Conservation (phyloP, 2,888 invertebrate species). For the Volucella zonaria region DNA sequence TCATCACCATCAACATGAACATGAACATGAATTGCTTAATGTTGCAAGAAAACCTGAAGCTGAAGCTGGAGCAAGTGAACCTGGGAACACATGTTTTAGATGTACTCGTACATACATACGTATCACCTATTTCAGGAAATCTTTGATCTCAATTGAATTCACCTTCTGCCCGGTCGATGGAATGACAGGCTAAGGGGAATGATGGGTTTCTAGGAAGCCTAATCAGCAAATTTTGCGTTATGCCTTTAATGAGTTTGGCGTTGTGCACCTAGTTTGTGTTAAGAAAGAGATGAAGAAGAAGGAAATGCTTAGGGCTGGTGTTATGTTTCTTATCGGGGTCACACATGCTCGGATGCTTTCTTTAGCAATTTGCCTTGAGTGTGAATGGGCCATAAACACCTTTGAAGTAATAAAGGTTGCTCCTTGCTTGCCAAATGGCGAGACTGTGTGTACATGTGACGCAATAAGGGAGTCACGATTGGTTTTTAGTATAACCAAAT, state of each 20-base stretch:
- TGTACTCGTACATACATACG: not conserved
- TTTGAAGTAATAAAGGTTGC: slow-evolving; percentile 72
- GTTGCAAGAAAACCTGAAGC: slow-evolving; percentile 70
- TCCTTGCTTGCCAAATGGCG: not conserved
- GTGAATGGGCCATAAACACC: slow-evolving; percentile 71
- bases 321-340: slow-evolving; percentile 64
- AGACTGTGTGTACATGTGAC: not conserved
- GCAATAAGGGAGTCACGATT: slow-evolving; percentile 43
- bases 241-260: slow-evolving; percentile 70
- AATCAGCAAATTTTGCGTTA: slow-evolving; percentile 72
- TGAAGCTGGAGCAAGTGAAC: slow-evolving; percentile 22
- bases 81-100: slow-evolving; percentile 58
- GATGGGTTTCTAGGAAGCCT: slow-evolving; percentile 31
- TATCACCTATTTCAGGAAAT: slow-evolving; percentile 36
- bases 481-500: slow-evolving; percentile 17
- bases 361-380: slow-evolving; percentile 70
- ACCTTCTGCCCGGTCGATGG: slow-evolving; percentile 40
- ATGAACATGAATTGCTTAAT: slow-evolving; percentile 73
- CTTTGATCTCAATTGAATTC: slow-evolving; percentile 64
- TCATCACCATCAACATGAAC: slow-evolving; percentile 69
- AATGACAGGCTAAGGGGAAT: not conserved
- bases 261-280: slow-evolving; percentile 63
- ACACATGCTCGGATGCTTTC: slow-evolving; percentile 71
- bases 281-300: slow-evolving; percentile 5
- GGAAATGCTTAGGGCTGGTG: slow-evolving; percentile 43